Evolutionary conservation across 2,113 vertebrate genomes (phyloP), one percentile per base, ranked within the genome.

Genomic region (Microcebus lehilahytsara): DNA sequence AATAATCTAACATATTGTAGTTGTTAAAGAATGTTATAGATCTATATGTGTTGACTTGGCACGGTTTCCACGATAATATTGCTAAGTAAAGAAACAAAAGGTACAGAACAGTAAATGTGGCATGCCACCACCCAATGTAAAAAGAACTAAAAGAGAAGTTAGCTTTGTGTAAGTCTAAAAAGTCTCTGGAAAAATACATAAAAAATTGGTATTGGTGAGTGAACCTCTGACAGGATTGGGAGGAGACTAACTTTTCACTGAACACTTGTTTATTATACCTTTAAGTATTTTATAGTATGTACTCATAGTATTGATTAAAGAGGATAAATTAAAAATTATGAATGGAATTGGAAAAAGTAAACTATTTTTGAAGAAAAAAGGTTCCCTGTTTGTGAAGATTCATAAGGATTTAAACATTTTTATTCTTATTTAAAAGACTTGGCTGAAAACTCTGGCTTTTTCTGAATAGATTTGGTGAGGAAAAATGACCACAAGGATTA

Each of bases 161-260:
- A 88, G 23, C 12, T 66, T 87, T 83, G 42, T 14, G 53, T 64
- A 27, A 83, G 42, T 20, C 58, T 83, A 83, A 77, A 71, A 93
- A 23, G n/a, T 95, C 51, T 91, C 37, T 83, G 30, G 51, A 46
- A 93, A 34, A 19, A 80, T 71, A 62, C 9, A 81, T 51, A 42
- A 87, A 81, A 91, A 77, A 86, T 6, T 83, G 20, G 9, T 77
- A 84, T 20, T 49, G 56, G 62, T 93, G 42, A 66, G 12, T 87
- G 51, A 42, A 23, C 30, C 56, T 84, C n/a, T 77, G 49, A 90
- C n/a, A 80, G 66, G 49, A 30, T 22, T 77, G 60, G 64, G 27
- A 85, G 27, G 30, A 95, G 19, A 67, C 40, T 91, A 32, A 96
- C 17, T 93, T 87, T 93, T 92, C 62, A 84, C 27, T 89, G n/a